Evolutionary conservation across 2,797 vertebrate species (phyloP).

Genomic region (Lepilemur ruficaudatus): DNA sequence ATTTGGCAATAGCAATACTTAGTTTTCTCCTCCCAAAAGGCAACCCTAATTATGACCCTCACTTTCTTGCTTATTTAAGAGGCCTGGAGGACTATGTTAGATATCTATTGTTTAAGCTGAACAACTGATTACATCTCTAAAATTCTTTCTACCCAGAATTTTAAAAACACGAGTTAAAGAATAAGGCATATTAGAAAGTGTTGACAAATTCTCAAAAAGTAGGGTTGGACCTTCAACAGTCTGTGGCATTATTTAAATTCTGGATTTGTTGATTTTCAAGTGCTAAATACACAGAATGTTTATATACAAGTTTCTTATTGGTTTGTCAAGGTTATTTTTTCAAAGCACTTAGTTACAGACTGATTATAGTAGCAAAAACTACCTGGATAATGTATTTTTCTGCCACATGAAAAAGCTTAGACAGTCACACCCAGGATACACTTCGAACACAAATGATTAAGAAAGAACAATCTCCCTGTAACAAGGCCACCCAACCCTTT

Average conservation of each 20-base stretch:
- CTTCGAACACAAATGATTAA: neutral
- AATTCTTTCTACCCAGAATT: slow-evolving; percentile 26
- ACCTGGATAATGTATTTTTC: neutral
- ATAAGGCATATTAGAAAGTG: slow-evolving; percentile 70
- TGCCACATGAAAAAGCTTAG: neutral
- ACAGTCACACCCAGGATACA: neutral
- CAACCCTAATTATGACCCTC: neutral
- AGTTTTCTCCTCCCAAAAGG: slow-evolving; percentile 5
- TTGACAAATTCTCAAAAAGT: slow-evolving; percentile 48
- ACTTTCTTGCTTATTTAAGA: slow-evolving; percentile 42
- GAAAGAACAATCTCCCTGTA: neutral
- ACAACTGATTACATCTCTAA: slow-evolving; percentile 10
- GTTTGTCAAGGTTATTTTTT: slow-evolving; percentile 9
- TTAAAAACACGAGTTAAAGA: slow-evolving; percentile 63
- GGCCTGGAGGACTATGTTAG: neutral
- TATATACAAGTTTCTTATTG: neutral
- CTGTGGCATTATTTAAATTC: slow-evolving; percentile 37
- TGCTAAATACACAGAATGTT: slow-evolving; percentile 32
- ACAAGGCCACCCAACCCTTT: neutral
- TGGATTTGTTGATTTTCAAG: slow-evolving; percentile 56
- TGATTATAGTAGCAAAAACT: slow-evolving; percentile 24
- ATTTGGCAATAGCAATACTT: slow-evolving; percentile 67
- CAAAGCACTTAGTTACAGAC: slow-evolving; percentile 56
- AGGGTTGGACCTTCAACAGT: slow-evolving; percentile 71
- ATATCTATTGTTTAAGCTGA: slow-evolving; percentile 41